Evolutionary conservation across 2,113 vertebrate genomes (phyloP).

Genomic region (Nyctibius bracteatus): DNA sequence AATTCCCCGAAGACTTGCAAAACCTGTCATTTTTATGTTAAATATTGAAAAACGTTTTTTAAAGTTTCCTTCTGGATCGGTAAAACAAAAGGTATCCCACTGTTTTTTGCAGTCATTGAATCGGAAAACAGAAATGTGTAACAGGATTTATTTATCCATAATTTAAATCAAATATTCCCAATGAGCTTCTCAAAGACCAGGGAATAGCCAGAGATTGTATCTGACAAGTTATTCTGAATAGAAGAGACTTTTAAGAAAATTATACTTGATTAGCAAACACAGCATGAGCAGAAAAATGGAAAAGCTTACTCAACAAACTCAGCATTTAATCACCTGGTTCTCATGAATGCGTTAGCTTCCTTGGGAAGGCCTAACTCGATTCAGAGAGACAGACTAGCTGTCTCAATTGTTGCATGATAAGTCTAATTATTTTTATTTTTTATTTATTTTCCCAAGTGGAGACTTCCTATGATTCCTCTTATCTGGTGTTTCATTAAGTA

Average conservation of each 20-base stretch:
- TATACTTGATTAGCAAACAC: not conserved
- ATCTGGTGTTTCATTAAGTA: not conserved
- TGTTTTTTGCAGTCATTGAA: not conserved
- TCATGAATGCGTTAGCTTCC: not conserved
- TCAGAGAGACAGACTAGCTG: not conserved
- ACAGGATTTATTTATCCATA: not conserved
- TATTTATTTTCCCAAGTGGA: not conserved
- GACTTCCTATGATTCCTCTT: not conserved
- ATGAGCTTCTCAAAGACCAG: not conserved
- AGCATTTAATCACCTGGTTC: not conserved
- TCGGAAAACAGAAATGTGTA: not conserved
- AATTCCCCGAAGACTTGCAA: not conserved
- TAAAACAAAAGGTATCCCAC: not conserved
- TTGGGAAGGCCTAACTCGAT: not conserved
- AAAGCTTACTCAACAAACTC: not conserved
- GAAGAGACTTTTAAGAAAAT: not conserved
- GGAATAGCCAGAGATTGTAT: not conserved
- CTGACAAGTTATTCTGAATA: not conserved
- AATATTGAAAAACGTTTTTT: not conserved
- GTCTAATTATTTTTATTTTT: not conserved
- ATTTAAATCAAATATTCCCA: not conserved
- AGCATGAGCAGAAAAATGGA: not conserved
- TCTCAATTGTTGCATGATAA: not conserved
- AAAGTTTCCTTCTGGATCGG: not conserved
- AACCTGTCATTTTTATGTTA: not conserved